These are phyloP conservation scores for Rhabditoides inermis DNA, from an alignment of 2,888 invertebrate species.

Conservation along the genomic window DNA sequence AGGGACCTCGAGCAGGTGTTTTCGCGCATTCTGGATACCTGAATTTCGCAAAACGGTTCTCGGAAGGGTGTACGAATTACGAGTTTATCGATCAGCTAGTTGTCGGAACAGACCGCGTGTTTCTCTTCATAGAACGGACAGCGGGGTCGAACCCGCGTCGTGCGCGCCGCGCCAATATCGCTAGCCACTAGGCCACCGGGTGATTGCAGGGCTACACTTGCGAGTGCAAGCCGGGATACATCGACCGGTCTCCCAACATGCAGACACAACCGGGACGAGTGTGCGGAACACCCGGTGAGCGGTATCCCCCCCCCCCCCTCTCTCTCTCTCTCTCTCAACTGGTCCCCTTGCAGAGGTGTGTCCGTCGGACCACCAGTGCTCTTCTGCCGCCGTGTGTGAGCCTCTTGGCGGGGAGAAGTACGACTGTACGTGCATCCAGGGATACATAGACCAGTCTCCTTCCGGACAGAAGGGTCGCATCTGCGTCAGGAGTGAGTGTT, in stretches of 20 bases:
- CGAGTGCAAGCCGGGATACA: constrained; percentile 50
- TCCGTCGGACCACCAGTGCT: constrained; percentile 50
- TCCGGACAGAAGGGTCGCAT: constrained; percentile 37
- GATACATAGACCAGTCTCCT: constrained; percentile 48
- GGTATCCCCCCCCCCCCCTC: too few relatives aligned
- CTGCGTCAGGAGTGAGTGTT: constrained; percentile 43
- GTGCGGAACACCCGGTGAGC: constrained; percentile 38
- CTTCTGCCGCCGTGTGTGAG: constrained; percentile 50
- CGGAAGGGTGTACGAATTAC: too few relatives aligned
- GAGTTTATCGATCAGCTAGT: too few relatives aligned
- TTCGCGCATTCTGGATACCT: background rate
- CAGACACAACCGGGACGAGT: constrained; percentile 49
- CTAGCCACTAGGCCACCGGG: too few relatives aligned
- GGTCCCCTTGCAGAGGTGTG: constrained; percentile 36
- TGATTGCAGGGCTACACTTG: constrained; percentile 50
- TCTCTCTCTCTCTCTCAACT: too few relatives aligned
- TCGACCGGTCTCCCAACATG: constrained; percentile 50
- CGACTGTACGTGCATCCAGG: constrained; percentile 50
- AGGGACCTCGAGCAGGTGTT: constrained; percentile 51
- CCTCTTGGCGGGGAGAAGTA: constrained; percentile 50
- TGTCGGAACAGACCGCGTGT: too few relatives aligned
- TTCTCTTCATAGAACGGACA: too few relatives aligned
- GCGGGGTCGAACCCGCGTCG: too few relatives aligned
- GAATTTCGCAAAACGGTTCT: too few relatives aligned
- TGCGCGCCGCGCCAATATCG: too few relatives aligned